Evolutionary conservation across 2,797 vertebrate species (phyloP), one percentile per base, ranked within the genome.

Genomic region (Megaceryle alcyon): DNA sequence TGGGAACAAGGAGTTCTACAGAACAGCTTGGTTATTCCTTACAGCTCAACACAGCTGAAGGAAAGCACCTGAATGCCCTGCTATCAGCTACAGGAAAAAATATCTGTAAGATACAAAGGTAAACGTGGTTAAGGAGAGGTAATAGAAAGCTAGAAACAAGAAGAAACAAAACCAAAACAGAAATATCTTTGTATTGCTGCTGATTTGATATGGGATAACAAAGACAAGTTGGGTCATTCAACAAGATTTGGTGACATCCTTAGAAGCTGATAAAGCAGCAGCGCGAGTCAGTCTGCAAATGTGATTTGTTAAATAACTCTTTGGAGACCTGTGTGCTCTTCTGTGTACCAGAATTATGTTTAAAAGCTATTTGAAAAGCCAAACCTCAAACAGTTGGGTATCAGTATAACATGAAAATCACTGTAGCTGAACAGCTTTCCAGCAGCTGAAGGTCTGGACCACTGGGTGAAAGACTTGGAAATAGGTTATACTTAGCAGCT

Each of bases 371-470:
- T 7, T 49, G 53, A 82, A 90, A 92, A 39, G 70, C 70, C 66
- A 90, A 64, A 82, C 41, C 44, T 73, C 9, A 1, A 90, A 53
- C 57, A 90, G 48, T 2, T 73, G 33, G 31, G 9, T 73, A 72
- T 64, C 73, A 60, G 63, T 18, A 76, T 0, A 61, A 86, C 44
- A 79, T 0, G 64, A 66, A 90, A 92, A 94, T 66, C 63, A 79
- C 56, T 56, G 51, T 20, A 71, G 82, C 51, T 80, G 41, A 88
- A 82, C 29, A 53, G n/a, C 75, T 53, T 94, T 95, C 76, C 70
- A 94, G 51, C 77, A 86, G 85, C 48, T 88, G 80, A 96, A 90
- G 53, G 71, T 70, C 68, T 92, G 71, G 88, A 88, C 51, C 78
- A 80, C 44, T 82, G 90, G 85, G 70, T 84, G 85, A 84, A 94